These are phyloP conservation scores for Melospiza georgiana DNA, from an alignment of 2,113 vertebrate species.

Conservation along the genomic window DNA sequence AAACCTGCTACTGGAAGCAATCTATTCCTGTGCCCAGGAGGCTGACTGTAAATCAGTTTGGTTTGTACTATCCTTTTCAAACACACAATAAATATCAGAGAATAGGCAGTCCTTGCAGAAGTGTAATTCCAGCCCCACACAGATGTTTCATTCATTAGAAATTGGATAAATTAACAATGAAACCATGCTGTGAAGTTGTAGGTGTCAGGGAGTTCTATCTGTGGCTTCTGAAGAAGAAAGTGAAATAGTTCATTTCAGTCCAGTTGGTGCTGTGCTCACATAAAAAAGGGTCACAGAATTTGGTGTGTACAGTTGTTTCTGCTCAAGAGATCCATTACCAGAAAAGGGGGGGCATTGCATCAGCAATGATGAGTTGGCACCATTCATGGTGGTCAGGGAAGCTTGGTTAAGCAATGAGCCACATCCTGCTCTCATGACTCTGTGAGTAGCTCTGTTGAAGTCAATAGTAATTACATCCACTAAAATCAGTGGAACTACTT, in stretches of 20 bases:
- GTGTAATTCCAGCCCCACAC: not conserved
- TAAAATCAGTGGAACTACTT: constrained; percentile 59
- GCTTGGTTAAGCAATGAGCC: constrained; percentile 38
- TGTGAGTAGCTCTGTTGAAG: not conserved
- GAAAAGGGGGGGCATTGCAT: not conserved
- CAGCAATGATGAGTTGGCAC: constrained; percentile 11
- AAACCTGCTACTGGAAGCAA: not conserved
- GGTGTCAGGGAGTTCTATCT: not conserved
- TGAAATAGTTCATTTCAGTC: not conserved
- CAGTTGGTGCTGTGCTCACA: not conserved
- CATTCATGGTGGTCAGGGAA: constrained; percentile 20
- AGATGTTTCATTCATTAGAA: not conserved
- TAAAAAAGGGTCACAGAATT: not conserved
- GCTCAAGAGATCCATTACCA: not conserved
- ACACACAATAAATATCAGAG: not conserved
- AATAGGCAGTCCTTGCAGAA: not conserved
- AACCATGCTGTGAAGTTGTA: not conserved
- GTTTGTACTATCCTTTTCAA: not conserved
- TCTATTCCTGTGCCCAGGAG: not conserved
- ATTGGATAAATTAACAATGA: not conserved
- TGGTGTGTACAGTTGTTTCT: not conserved
- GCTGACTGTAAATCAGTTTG: not conserved
- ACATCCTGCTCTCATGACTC: constrained; percentile 44
- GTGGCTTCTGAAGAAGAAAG: not conserved
- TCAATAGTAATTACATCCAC: constrained; percentile 15